A percentile compares a stretch with the other conserved stretches of the same genome.
These are phyloP conservation scores for Epinotia nisella DNA, from an alignment of 2,888 invertebrate genomes.

Conservation along the genomic window DNA sequence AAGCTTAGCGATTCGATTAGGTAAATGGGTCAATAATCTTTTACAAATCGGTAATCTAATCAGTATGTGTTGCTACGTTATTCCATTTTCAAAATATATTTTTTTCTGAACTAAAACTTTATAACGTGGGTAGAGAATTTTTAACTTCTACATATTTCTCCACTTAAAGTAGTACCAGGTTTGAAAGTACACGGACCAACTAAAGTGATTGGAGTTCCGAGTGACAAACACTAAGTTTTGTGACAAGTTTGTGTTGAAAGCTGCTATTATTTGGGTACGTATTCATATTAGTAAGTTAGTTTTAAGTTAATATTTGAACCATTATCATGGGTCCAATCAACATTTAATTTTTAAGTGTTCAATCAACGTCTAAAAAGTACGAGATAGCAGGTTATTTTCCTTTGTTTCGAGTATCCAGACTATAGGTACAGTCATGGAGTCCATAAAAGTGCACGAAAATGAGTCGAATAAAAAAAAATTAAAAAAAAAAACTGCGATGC, in stretches of 20 bases:
- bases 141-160: neutral
- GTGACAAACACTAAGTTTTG: constrained; percentile 37
- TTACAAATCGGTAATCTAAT: too few relatives aligned
- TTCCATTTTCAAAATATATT: neutral
- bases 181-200: constrained; percentile 33
- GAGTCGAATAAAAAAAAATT: too few relatives aligned
- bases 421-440: too few relatives aligned
- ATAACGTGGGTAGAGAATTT: neutral
- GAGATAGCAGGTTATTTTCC: neutral
- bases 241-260: constrained; percentile 38
- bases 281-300: neutral
- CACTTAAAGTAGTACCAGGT: constrained; percentile 40
- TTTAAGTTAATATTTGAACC: neutral
- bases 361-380: neutral
- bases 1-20: too few relatives aligned
- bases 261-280: constrained; percentile 37
- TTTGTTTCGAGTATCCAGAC: neutral
- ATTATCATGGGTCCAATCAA: neutral
- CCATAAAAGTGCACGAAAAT: too few relatives aligned
- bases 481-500: too few relatives aligned
- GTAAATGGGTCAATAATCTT: neutral
- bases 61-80: neutral
- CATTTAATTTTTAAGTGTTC: neutral
- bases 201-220: constrained; percentile 29
- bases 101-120: neutral